phyloP scores from a whole-genome alignment of 2,888 invertebrate species.

The Polydesmus complanatus region DNA sequence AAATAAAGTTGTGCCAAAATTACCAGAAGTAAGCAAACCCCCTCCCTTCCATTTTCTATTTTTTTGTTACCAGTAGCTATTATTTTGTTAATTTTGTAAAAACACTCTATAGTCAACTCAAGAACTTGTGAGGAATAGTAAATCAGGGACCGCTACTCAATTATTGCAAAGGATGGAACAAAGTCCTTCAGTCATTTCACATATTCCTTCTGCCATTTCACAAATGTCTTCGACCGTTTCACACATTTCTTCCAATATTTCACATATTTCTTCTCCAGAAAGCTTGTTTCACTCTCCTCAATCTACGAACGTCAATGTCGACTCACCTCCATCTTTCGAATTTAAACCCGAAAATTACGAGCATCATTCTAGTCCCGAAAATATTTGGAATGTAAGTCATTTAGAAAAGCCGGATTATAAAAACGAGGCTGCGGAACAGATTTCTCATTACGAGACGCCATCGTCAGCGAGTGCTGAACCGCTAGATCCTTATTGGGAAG shows the following conservation, averaged over 20 bases:
- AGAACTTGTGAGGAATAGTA: neutral
- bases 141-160: conserved; percentile 2
- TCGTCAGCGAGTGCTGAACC: neutral
- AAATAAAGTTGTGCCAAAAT: conserved; percentile 11
- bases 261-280: neutral
- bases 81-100: neutral
- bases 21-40: conserved; percentile 12
- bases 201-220: neutral
- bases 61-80: too few species aligned
- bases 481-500: conserved; percentile 13
- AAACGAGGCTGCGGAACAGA: neutral
- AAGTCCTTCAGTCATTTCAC: neutral
- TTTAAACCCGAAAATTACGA: neutral
- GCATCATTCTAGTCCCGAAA: neutral
- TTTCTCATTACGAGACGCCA: neutral
- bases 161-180: conserved; percentile 1
- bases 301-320: neutral
- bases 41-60: too few species aligned
- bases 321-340: neutral
- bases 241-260: neutral
- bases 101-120: neutral
- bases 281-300: neutral
- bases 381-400: neutral
- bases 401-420: neutral
- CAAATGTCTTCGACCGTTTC: neutral